These are phyloP conservation scores for Tenthredo mesomela DNA, from an alignment of 2,888 invertebrate genomes.

Conservation along the genomic window DNA sequence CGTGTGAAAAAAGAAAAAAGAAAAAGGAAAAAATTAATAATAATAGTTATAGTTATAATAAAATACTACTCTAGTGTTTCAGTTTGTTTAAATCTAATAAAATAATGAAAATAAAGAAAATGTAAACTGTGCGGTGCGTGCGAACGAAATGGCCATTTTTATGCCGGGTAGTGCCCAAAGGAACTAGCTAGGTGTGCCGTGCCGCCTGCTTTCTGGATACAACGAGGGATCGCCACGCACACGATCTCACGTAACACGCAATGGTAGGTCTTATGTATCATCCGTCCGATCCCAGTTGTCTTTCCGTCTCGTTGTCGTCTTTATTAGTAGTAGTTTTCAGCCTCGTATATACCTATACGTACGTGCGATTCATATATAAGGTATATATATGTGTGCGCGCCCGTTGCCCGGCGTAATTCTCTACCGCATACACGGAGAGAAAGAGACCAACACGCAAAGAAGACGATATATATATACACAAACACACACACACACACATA, in stretches of 20 bases:
- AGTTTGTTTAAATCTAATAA: not conserved
- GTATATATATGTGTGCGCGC: not conserved
- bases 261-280: slow-evolving; percentile 50
- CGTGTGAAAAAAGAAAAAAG: not conserved
- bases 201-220: slow-evolving; percentile 47
- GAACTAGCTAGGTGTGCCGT: slow-evolving; percentile 47
- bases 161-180: slow-evolving; percentile 45
- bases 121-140: slow-evolving; percentile 48
- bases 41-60: not conserved
- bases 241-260: slow-evolving; percentile 42
- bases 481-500: not conserved
- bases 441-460: not conserved
- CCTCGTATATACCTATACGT: not conserved
- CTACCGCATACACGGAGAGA: not conserved
- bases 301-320: slow-evolving; percentile 20
- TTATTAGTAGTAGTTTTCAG: not conserved
- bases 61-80: not conserved
- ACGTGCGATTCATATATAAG: not conserved
- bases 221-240: slow-evolving; percentile 48
- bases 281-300: slow-evolving; percentile 29
- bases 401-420: slow-evolving; percentile 16
- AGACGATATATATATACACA: too few relatives aligned
- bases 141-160: slow-evolving; percentile 47
- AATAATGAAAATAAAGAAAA: not conserved
- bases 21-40: not conserved